A percentile compares a stretch with the other conserved stretches of the same genome.
These are phyloP conservation scores for Xiphophorus birchmanni DNA, from an alignment of 2,797 vertebrate genomes.

Conservation along the genomic window DNA sequence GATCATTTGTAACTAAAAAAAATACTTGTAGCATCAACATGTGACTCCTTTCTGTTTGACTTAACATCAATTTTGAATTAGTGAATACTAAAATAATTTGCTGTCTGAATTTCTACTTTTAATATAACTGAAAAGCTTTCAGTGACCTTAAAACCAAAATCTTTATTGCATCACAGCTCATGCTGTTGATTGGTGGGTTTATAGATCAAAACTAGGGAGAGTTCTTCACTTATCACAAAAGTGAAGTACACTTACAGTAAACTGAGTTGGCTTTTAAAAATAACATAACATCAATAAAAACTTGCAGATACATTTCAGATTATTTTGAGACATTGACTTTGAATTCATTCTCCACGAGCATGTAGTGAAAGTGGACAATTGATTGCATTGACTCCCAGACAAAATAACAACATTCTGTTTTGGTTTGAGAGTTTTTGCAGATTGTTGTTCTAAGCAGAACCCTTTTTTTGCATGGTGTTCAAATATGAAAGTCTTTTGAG, in stretches of 20 bases:
- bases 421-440: neutral
- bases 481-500: neutral
- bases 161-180: neutral
- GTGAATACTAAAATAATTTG: neutral
- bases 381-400: too few species aligned
- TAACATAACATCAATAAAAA: too few species aligned
- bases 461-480: neutral
- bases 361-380: too few species aligned
- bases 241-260: neutral
- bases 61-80: too few species aligned
- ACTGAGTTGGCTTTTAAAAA: neutral
- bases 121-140: neutral
- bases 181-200: neutral
- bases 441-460: neutral
- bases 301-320: too few species aligned
- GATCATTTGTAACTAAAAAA: too few species aligned
- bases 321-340: too few species aligned
- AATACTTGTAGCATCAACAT: too few species aligned
- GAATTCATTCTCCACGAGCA: too few species aligned
- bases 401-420: neutral
- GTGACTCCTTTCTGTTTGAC: too few species aligned
- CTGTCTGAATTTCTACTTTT: neutral
- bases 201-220: neutral
- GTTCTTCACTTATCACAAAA: neutral
- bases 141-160: neutral